A percentile compares a stretch with the other conserved stretches of the same genome.
Conservation (phyloP, 2,113 vertebrate genomes). For the Anser cygnoides region DNA sequence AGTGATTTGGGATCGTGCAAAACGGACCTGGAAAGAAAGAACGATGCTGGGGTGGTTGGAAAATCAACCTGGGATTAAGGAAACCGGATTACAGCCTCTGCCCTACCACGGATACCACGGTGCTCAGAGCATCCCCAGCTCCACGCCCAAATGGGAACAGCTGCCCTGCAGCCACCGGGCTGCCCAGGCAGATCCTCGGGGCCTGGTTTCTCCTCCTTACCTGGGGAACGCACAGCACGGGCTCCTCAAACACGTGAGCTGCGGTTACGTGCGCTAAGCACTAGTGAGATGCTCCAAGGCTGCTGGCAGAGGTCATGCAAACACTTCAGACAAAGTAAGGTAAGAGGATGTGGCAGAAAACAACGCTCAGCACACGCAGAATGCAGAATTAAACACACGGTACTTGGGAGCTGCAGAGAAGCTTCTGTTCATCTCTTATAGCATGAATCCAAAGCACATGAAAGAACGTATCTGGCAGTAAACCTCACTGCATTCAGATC, state of each 20-base stretch:
- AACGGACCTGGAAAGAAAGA: not conserved
- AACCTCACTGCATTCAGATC: not conserved
- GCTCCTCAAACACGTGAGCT: not conserved
- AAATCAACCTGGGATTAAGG: not conserved
- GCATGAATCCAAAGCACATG: no score
- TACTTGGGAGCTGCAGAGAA: not conserved
- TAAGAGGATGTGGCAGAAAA: not conserved
- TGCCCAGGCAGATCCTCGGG: not conserved
- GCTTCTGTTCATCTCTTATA: no score
- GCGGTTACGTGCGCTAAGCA: fast-evolving
- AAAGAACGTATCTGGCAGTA: not conserved
- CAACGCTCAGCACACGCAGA: not conserved
- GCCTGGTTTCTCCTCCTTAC: not conserved
- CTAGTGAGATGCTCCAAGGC: not conserved
- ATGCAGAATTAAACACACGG: not conserved
- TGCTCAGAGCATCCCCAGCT: not conserved
- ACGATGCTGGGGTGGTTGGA: not conserved
- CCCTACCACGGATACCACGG: fast-evolving
- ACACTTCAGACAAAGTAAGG: not conserved
- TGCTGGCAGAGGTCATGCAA: not conserved
- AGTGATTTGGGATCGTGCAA: not conserved
- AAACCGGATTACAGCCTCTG: not conserved
- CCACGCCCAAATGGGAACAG: not conserved
- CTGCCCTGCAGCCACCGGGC: no score
- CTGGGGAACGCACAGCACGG: not conserved